phyloP scores from a whole-genome alignment of 2,888 invertebrate species.

The Synergus umbraculus region DNA sequence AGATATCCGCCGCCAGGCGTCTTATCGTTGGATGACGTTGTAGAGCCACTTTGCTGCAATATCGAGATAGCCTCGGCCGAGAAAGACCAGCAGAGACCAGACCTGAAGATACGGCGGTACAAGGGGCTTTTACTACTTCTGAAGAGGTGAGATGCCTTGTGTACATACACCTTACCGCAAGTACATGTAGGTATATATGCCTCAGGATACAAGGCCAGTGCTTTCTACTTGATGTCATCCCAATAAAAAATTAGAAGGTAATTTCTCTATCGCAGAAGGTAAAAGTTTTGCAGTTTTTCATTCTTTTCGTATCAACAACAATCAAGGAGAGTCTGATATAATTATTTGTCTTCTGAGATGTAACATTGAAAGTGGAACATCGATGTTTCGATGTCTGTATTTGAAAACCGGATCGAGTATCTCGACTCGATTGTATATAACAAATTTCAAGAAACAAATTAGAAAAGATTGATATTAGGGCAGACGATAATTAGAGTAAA shows the following conservation, averaged over 20 bases:
- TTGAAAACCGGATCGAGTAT: no score
- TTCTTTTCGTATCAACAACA: no score
- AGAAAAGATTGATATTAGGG: no score
- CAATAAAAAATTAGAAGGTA: neutral
- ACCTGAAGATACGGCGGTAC: constrained; percentile 14
- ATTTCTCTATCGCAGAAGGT: no score
- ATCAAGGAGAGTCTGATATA: no score
- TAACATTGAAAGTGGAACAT: no score
- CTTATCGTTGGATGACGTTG: constrained; percentile 51
- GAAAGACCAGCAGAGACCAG: constrained; percentile 5
- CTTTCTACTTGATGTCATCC: neutral
- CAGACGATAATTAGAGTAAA: no score
- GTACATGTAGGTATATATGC: neutral
- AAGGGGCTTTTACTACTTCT: constrained; percentile 22
- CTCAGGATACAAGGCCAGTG: neutral
- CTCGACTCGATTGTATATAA: no score
- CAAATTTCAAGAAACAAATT: no score
- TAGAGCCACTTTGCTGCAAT: constrained; percentile 45
- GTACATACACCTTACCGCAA: constrained; percentile 20
- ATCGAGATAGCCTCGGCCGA: constrained; percentile 33
- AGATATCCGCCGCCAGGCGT: constrained; percentile 47
- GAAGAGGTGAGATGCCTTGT: constrained; percentile 21
- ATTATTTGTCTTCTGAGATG: no score
- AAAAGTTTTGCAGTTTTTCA: no score
- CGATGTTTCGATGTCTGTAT: no score